Conservation (phyloP, 1,140 invertebrate genomes). For the Piezodorus guildinii region DNA sequence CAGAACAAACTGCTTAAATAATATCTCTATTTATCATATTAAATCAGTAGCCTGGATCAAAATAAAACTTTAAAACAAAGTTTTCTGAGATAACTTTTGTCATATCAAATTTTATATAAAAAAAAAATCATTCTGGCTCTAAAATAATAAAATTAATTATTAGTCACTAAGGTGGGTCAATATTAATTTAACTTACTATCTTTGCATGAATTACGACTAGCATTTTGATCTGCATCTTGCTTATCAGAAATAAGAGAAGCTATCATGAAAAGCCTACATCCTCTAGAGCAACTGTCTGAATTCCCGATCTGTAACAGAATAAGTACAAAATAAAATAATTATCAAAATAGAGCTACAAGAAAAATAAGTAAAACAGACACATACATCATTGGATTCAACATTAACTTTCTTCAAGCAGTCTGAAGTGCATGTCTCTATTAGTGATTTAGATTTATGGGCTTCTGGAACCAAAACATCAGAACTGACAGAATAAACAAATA, state of each 20-base stretch:
- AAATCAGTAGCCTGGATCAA: no score
- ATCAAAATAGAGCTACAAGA: neutral
- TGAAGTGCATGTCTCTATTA: neutral
- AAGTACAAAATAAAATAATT: neutral
- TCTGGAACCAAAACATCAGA: neutral
- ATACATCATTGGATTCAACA: neutral
- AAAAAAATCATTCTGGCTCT: no score
- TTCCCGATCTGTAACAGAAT: neutral
- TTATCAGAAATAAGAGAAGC: conserved; percentile 5
- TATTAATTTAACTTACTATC: neutral
- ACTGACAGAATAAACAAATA: conserved; percentile 2
- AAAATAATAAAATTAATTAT: no score
- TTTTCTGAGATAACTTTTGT: no score
- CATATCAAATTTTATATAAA: no score
- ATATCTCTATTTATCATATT: no score
- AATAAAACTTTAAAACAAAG: no score
- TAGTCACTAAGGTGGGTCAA: neutral
- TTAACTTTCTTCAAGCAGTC: conserved; percentile 1
- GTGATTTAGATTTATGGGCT: neutral
- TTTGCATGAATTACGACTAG: conserved; percentile 7
- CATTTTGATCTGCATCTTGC: conserved; percentile 9
- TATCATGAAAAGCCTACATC: conserved; percentile 11
- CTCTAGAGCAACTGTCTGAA: conserved; percentile 8
- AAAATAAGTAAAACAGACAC: neutral
- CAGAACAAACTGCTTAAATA: no score